Conservation (phyloP, 1,140 invertebrate genomes). For the Octopus bimaculoides region DNA sequence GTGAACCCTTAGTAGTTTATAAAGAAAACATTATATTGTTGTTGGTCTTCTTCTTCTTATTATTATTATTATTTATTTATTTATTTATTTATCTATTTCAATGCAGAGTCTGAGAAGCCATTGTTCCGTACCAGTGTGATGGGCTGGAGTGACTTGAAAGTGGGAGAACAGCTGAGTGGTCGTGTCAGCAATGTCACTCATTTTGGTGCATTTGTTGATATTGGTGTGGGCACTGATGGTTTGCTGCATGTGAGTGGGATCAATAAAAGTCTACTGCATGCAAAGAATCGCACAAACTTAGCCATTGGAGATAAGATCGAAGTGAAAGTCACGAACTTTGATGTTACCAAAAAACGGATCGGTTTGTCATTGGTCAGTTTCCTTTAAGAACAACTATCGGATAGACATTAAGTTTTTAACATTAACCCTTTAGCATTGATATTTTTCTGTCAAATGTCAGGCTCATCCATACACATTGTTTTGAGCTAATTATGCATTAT, state of each 20-base stretch:
- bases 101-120: constrained; percentile 63
- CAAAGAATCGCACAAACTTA: constrained; percentile 56
- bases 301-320: constrained; percentile 72
- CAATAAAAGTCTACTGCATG: constrained; percentile 15
- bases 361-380: constrained; percentile 50
- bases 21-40: no score
- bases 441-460: no score
- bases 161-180: constrained; percentile 62
- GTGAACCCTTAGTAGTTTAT: no score
- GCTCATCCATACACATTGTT: no score
- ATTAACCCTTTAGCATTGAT: no score
- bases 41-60: background rate
- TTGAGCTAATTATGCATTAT: no score
- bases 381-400: background rate
- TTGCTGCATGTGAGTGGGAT: constrained; percentile 67
- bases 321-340: constrained; percentile 64
- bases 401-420: background rate
- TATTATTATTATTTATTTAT: constrained; percentile 2
- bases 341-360: constrained; percentile 60
- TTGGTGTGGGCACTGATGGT: constrained; percentile 75
- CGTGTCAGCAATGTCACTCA: constrained; percentile 72
- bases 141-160: constrained; percentile 63
- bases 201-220: constrained; percentile 88
- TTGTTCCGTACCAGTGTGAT: constrained; percentile 69
- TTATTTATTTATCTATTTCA: constrained; percentile 15